Base-by-base conservation (phyloP, 1,140 invertebrate genomes). In the Zaprionus capensis region DNA sequence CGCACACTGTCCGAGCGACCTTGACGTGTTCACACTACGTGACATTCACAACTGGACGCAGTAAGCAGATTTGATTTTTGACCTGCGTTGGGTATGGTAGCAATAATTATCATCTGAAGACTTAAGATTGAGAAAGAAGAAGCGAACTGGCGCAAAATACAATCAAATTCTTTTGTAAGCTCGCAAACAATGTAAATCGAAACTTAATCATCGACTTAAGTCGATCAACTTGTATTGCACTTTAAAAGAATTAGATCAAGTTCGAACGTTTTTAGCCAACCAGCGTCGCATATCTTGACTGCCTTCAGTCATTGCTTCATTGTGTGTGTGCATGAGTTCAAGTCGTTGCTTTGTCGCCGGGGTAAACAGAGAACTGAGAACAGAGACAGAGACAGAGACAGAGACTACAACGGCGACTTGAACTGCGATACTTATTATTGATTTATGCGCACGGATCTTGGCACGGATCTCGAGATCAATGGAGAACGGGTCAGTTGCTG, bases 371-470 rank as follows among this genome's bases (percentile, higher is more conserved):
- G 12, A 24, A 51, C 46, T 14, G 41, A 17, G 41, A 44, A 17
- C 41, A 6, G 7, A 44, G 41, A 44, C 15, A 7, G 6, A 17
- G n/a, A 44, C n/a, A 7, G 41, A 2, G 41, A 44, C 14, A 15
- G 28, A 20, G 38, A 36, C 55, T 72, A 75, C 2, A n/a, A 17
- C 26, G 44, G 49, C 57, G 64, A 34, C 71, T 71, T 58, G 51
- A 55, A 69, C 61, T 83, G 28, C 68, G 71, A 64, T 78, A 69
- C 51, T 57, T 80, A 78, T 75, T 85, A 81, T 88, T 91, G 86
- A 91, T 85, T 88, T 91, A 90, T 90, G 78, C 70, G 76, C 76
- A 85, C 85, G 85, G 85, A 85, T 88, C 85, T 80, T 55, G 61
- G 74, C 73, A 69, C 73, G 71, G 81, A 77, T 76, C 57, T 77